Evolutionary conservation across 2,113 vertebrate genomes (phyloP).

Genomic region (Aegithalos caudatus): DNA sequence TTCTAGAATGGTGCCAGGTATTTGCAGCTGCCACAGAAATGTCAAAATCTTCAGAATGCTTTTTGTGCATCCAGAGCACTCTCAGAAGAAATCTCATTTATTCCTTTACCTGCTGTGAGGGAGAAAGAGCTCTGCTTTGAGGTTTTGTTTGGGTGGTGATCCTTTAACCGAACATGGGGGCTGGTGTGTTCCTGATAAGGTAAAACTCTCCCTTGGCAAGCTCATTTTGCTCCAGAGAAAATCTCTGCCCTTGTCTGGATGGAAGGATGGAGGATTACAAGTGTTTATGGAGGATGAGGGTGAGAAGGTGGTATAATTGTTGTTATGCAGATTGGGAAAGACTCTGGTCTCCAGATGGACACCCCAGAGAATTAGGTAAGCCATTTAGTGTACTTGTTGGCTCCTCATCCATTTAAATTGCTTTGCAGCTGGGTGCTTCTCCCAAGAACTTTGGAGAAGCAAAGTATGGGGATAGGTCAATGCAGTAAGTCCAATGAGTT

Average conservation of each 20-base stretch:
- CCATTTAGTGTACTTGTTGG: slow-evolving; percentile 36
- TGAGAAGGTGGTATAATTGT: background rate
- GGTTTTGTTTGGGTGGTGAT: rapidly evolving
- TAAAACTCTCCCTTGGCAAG: background rate
- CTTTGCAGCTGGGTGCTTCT: slow-evolving; percentile 13
- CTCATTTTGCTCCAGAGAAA: background rate
- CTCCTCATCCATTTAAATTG: slow-evolving; percentile 17
- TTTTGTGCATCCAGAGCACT: background rate
- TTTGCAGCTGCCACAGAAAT: background rate
- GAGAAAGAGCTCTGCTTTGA: background rate
- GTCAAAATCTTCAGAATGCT: background rate
- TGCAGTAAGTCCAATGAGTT: background rate
- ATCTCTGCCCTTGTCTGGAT: background rate
- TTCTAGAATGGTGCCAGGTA: background rate
- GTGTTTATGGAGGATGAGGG: slow-evolving; percentile 2
- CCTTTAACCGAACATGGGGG: rapidly evolving
- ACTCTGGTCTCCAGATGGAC: slow-evolving; percentile 50
- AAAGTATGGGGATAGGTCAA: background rate
- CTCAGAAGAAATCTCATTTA: background rate
- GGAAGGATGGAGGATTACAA: background rate
- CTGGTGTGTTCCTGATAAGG: background rate
- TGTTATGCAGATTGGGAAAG: background rate
- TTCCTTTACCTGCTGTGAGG: background rate
- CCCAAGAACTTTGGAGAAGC: background rate
- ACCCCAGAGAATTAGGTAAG: slow-evolving; percentile 46